These are phyloP conservation scores for Chrysolina oricalcia DNA, from an alignment of 2,888 invertebrate species.

Conservation along the genomic window DNA sequence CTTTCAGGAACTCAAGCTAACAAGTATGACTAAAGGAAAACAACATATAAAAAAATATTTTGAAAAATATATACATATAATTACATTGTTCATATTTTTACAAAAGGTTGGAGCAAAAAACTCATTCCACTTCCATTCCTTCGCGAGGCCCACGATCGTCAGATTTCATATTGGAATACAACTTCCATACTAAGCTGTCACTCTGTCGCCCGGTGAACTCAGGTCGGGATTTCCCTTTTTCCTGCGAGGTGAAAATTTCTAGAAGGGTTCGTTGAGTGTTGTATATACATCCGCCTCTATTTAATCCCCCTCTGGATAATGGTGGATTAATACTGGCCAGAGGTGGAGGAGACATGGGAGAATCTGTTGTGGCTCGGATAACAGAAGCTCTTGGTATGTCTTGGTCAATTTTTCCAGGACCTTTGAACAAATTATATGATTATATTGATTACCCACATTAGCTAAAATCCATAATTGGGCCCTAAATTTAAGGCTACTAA, in stretches of 20 bases:
- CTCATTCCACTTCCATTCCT: conserved; percentile 65
- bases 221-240: conserved; percentile 70
- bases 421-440: conserved; percentile 44
- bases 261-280: conserved; percentile 74
- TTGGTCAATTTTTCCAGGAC: conserved; percentile 59
- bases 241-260: conserved; percentile 80
- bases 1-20: no score
- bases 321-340: conserved; percentile 65
- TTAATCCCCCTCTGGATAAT: conserved; percentile 56
- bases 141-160: conserved; percentile 70
- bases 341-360: conserved; percentile 88
- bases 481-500: not conserved
- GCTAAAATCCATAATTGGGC: no score
- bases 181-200: conserved; percentile 78
- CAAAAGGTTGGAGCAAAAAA: not conserved
- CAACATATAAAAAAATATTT: no score
- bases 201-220: conserved; percentile 77
- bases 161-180: conserved; percentile 83
- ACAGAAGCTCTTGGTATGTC: conserved; percentile 72
- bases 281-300: conserved; percentile 62
- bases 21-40: no score
- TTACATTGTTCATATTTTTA: not conserved
- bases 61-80: conserved; percentile 6
- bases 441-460: not conserved
- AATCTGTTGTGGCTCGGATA: conserved; percentile 87